Percentiles rank a stretch among this genome's conserved stretches.
Evolutionary conservation across 2,797 vertebrate genomes (phyloP).

Genomic region (Lutjanus campechanus): DNA sequence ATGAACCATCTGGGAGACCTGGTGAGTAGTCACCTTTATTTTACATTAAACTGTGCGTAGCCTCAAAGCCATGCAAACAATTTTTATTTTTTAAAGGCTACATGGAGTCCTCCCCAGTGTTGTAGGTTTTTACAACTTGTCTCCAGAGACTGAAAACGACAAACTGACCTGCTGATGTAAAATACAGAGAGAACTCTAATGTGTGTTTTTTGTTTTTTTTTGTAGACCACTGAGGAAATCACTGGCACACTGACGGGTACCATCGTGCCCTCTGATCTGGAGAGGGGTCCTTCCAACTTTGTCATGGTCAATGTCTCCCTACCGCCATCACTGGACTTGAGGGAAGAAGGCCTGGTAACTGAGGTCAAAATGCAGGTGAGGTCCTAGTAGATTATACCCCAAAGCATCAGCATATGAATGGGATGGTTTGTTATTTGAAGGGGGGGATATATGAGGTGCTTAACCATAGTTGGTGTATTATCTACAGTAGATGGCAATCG

Average conservation of each 20-base stretch:
- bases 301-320: slow-evolving; percentile 7
- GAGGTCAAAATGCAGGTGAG: slow-evolving; percentile 79
- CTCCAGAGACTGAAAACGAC: not conserved
- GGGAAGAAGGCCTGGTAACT: slow-evolving; percentile 69
- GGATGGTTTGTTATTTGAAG: too few relatives aligned
- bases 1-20: slow-evolving; percentile 82
- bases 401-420: not conserved
- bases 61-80: not conserved
- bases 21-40: slow-evolving; percentile 48
- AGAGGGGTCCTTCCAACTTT: slow-evolving; percentile 12
- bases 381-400: too few relatives aligned
- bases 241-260: slow-evolving; percentile 29
- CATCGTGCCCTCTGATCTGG: slow-evolving; percentile 53
- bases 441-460: too few relatives aligned
- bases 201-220: not conserved
- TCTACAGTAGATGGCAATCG: too few relatives aligned
- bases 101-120: too few relatives aligned
- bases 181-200: not conserved
- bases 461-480: too few relatives aligned
- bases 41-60: too few relatives aligned
- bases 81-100: not conserved
- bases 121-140: not conserved
- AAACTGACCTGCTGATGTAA: not conserved
- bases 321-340: slow-evolving; percentile 72
- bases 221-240: slow-evolving; percentile 69